These are phyloP conservation scores for Phaonia tiefii DNA, from an alignment of 2,888 invertebrate species.

Conservation along the genomic window DNA sequence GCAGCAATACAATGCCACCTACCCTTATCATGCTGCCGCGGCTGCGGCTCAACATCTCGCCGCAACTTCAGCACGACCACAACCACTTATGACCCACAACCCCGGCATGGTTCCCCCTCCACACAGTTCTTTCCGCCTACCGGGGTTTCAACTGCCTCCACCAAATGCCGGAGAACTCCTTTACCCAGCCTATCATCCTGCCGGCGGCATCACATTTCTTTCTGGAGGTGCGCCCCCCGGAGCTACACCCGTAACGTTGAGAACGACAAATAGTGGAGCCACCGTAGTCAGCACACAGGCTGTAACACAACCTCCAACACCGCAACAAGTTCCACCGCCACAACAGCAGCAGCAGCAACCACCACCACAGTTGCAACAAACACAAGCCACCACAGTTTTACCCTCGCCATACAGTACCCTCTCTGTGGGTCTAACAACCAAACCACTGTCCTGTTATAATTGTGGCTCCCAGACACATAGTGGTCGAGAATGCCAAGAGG, in stretches of 20 bases:
- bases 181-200: constrained; percentile 81
- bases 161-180: constrained; percentile 83
- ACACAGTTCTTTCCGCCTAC: constrained; percentile 75
- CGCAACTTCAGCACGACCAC: constrained; percentile 73
- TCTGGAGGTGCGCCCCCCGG: constrained; percentile 71
- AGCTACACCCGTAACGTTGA: constrained; percentile 65
- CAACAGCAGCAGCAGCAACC: constrained; percentile 72
- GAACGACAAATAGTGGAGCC: constrained; percentile 64
- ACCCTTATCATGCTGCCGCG: constrained; percentile 76
- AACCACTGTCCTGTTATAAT: constrained; percentile 89
- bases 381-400: constrained; percentile 70
- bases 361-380: constrained; percentile 75
- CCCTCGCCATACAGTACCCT: constrained; percentile 75
- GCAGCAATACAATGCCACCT: constrained; percentile 73
- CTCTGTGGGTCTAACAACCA: constrained; percentile 67
- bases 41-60: constrained; percentile 71
- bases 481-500: constrained; percentile 93
- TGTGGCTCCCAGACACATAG: constrained; percentile 93
- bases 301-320: constrained; percentile 69
- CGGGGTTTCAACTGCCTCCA: constrained; percentile 81
- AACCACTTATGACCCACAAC: constrained; percentile 76
- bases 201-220: constrained; percentile 73
- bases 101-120: constrained; percentile 73
- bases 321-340: constrained; percentile 72
- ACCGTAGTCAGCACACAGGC: constrained; percentile 64